Conservation (phyloP, 2,888 invertebrate species). For the Noctuana brunneofusca region DNA sequence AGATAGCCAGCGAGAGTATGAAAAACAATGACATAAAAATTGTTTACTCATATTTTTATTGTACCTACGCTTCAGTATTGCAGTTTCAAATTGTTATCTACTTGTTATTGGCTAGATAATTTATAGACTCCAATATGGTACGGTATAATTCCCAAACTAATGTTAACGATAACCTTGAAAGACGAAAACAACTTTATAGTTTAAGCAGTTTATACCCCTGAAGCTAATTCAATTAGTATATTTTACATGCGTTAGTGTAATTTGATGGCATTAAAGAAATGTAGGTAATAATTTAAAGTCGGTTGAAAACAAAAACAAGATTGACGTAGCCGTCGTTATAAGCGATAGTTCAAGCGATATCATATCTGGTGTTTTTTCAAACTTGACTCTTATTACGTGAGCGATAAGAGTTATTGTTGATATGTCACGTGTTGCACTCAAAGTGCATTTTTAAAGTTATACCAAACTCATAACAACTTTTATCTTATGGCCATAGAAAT, state of each 20-base stretch:
- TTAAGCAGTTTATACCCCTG: conserved; percentile 12
- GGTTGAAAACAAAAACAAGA: conserved; percentile 29
- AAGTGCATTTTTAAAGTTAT: background rate
- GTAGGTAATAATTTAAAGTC: conserved; percentile 16
- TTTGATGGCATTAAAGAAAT: conserved; percentile 28
- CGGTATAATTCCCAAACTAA: conserved; percentile 6
- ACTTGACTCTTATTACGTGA: conserved; percentile 25
- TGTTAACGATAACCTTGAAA: conserved; percentile 18
- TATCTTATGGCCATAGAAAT: background rate
- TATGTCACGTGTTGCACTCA: conserved; percentile 13
- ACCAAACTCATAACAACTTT: background rate
- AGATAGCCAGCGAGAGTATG: background rate
- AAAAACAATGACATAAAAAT: conserved; percentile 1
- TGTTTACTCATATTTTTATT: background rate
- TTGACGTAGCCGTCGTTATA: conserved; percentile 23
- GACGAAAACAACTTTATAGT: conserved; percentile 22
- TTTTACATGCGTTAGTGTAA: conserved; percentile 20
- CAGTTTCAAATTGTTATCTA: background rate
- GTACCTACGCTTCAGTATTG: background rate
- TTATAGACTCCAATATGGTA: background rate
- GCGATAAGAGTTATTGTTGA: conserved; percentile 16
- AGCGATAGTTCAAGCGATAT: conserved; percentile 10
- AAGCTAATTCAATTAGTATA: conserved; percentile 32
- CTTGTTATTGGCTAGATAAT: background rate
- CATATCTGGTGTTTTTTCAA: conserved; percentile 3